These are phyloP conservation scores for Clarias batrachus DNA, from an alignment of 2,113 vertebrate genomes.

Conservation along the genomic window DNA sequence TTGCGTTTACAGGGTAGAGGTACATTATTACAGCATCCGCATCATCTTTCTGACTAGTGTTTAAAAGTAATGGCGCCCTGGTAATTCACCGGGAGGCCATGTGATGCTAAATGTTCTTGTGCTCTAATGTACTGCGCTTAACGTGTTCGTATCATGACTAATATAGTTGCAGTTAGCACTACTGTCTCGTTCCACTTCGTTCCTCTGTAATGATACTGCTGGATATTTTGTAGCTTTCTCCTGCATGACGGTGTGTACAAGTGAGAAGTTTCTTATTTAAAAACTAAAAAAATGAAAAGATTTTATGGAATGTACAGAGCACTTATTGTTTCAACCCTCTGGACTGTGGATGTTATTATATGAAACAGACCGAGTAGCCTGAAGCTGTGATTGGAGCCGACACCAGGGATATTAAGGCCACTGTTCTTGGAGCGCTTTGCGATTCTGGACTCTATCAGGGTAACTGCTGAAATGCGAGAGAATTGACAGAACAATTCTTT, in stretches of 20 bases:
- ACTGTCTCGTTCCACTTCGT: constrained; percentile 55
- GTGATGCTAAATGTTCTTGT: constrained; percentile 61
- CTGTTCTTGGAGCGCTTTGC: constrained; percentile 25
- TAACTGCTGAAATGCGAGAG: constrained; percentile 20
- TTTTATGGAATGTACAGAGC: constrained; percentile 44
- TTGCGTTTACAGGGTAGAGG: constrained; percentile 71
- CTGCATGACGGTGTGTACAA: constrained; percentile 68
- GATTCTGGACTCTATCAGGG: constrained; percentile 30
- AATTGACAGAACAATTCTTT: constrained; percentile 21
- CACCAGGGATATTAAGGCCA: constrained; percentile 28
- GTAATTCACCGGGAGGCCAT: constrained; percentile 51
- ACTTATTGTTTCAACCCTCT: constrained; percentile 17
- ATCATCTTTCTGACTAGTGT: constrained; percentile 57
- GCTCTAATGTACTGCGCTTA: constrained; percentile 67
- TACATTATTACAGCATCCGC: constrained; percentile 42
- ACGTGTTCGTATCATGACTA: constrained; percentile 68
- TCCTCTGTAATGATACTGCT: constrained; percentile 61
- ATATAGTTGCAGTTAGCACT: constrained; percentile 61
- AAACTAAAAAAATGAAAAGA: constrained; percentile 19
- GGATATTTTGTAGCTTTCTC: constrained; percentile 71
- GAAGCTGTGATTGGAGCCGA: constrained; percentile 35
- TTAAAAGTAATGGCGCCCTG: constrained; percentile 49
- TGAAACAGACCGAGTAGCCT: not conserved
- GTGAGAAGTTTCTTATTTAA: constrained; percentile 53
- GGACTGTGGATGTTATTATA: constrained; percentile 8